Conservation (phyloP, 2,888 invertebrate genomes). For the Plutella xylostella region DNA sequence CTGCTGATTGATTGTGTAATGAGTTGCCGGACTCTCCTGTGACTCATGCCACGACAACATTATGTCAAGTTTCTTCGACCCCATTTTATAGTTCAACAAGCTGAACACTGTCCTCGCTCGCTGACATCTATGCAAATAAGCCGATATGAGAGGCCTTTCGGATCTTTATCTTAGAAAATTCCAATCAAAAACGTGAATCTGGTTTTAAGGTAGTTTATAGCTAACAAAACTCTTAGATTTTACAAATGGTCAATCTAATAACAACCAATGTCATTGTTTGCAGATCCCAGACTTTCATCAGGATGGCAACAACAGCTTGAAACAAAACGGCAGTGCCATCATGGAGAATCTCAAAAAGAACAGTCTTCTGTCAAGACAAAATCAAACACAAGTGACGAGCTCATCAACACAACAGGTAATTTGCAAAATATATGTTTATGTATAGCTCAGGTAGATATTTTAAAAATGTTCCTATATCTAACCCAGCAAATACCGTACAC, state of each 20-base stretch:
- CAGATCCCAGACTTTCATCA: conserved; percentile 71
- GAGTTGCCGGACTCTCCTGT: conserved; percentile 41
- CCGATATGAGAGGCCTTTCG: background rate
- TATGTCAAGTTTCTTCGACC: conserved; percentile 1
- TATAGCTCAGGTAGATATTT: too few species aligned
- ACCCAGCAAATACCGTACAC: too few species aligned
- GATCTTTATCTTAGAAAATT: background rate
- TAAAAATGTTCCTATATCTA: too few species aligned
- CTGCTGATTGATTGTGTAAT: conserved; percentile 46
- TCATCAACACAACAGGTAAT: conserved; percentile 67
- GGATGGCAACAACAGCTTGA: conserved; percentile 68
- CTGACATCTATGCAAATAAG: too few species aligned
- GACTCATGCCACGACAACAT: conserved; percentile 46
- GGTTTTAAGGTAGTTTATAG: too few species aligned
- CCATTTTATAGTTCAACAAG: background rate
- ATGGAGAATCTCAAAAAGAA: conserved; percentile 81
- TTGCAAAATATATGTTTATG: too few species aligned
- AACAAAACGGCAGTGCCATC: conserved; percentile 69
- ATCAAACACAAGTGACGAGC: conserved; percentile 68
- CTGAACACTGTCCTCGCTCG: too few species aligned
- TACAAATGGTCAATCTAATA: too few species aligned
- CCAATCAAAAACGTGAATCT: too few species aligned
- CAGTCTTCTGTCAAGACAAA: conserved; percentile 59
- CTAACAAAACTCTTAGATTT: too few species aligned
- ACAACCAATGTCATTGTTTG: too few species aligned